Evolutionary conservation across 1,140 invertebrate genomes (phyloP), one percentile per base, ranked within the genome.

Genomic region (Zophobas morio): DNA sequence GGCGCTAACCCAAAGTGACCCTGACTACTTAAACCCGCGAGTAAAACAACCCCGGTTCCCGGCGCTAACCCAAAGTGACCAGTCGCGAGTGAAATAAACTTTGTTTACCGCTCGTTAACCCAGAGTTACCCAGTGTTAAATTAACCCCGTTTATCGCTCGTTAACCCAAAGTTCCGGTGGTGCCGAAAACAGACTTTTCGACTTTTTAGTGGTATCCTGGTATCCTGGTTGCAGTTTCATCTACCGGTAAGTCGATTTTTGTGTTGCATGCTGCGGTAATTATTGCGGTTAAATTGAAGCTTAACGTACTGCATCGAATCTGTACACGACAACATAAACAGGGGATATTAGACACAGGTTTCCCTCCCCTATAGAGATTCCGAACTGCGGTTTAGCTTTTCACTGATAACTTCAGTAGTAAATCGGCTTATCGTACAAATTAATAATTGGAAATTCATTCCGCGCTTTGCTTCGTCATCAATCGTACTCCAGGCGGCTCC

Each of bases 371-470:
- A 46, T 20, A 51, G 40, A 40, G 34, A 56, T 56, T 73, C 8
- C 40, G 71, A 36, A 42, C 49, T 51, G 70, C 39, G 71, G 71
- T 73, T 73, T 53, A 73, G 71, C 47, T 73, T 73, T 73, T 56
- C 71, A 73, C 49, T 73, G 71, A 73, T 73, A 73, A 73, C 71
- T 73, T 73, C 49, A 73, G 46, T 40, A 73, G 49, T 6, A 73
- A 73, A 73, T 73, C 71, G 71, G 71, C 71, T 73, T 73, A 73
- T 60, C 73, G 54, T 49, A 63, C 73, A 75, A 75, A 75, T 75
- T 75, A 75, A 75, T 75, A 75, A 75, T 75, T 75, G 73, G 73
- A 75, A 60, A 75, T 75, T 75, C 73, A 60, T 63, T 63, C 56
- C 54, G 56, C 35, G 73, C 46, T 75, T 75, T 51, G 54, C 73